phyloP scores from a whole-genome alignment of 2,113 vertebrate species.

The Oreotrochilus melanogaster region DNA sequence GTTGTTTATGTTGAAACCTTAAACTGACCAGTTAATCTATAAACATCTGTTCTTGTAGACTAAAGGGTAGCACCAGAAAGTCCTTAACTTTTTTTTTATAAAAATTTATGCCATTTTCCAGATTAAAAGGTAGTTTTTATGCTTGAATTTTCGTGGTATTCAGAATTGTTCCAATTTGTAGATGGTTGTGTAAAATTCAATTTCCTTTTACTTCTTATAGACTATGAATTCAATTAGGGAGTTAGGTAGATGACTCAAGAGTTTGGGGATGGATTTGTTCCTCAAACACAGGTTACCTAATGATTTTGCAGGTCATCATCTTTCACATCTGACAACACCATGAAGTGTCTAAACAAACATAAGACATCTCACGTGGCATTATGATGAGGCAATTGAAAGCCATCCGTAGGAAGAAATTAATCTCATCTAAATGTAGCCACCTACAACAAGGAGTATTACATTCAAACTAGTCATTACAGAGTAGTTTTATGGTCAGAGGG shows the following conservation, averaged over 20 bases:
- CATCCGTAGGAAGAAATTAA: background rate
- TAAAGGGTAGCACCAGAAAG: background rate
- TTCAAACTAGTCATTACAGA: constrained; percentile 13
- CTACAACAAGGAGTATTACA: background rate
- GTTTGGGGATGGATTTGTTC: background rate
- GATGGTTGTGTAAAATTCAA: background rate
- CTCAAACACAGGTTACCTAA: background rate
- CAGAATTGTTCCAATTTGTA: background rate
- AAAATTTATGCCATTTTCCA: background rate
- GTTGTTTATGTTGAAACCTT: background rate
- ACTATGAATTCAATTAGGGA: background rate
- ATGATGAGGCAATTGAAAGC: background rate
- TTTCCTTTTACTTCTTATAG: background rate
- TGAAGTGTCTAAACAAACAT: background rate
- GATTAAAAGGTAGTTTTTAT: background rate
- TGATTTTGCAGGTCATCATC: background rate
- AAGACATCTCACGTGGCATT: background rate
- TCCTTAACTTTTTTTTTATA: background rate
- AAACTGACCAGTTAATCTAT: background rate
- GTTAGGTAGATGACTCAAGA: background rate
- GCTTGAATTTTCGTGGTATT: background rate
- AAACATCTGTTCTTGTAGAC: background rate
- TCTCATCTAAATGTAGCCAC: constrained; percentile 12
- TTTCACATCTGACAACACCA: background rate
- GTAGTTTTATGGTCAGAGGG: constrained; percentile 31